Base-by-base conservation (phyloP, 2,113 vertebrate species). In the Rhabdornis inornatus region DNA sequence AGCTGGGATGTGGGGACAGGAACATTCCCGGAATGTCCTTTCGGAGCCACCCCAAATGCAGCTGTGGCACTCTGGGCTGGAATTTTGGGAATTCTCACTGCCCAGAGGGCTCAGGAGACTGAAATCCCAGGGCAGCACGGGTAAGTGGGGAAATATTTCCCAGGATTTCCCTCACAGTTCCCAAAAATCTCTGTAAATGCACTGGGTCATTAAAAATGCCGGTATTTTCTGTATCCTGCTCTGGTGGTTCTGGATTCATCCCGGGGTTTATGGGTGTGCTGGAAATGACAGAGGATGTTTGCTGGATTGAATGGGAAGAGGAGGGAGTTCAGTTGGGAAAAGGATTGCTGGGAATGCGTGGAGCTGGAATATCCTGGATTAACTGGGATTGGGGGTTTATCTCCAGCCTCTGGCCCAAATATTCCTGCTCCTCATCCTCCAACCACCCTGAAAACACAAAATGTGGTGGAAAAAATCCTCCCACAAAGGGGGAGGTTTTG, bases 361-460 rank as follows among this genome's bases (percentile, higher is more conserved):
- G 83, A 74, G 71, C 45, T 70, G 19, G 30, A 28, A 17, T 31
- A 2, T 23, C 55, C 4, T 0, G 23, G 80, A 3, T 18, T 30
- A 8, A 25, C 9, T 9, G 0, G 1, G 44, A 3, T 0, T 23
- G 35, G 50, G 16, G 33, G 47, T n/a, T 70, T 56, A 3, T 13
- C 37, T 31, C 42, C 71, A 28, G 8, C 40, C 47, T n/a, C 18
- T 72, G 13, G 28, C 64, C 24, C 23, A 31, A 14, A 33, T 1
- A 68, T 66, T 45, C 40, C 80, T 14, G 13, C 53, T 55, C 40
- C 72, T 59, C 33, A 2, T 7, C 66, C 35, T 47, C 44, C 19
- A 0, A 1, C 14, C 2, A 0, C 42, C 39, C 11, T 9, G 0
- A 2, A 60, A 63, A 23, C 1, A 4, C 42, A 22, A 13, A 7